These are phyloP conservation scores for Lepidotrigona ventralis DNA, from an alignment of 1,140 invertebrate genomes.

Conservation along the genomic window DNA sequence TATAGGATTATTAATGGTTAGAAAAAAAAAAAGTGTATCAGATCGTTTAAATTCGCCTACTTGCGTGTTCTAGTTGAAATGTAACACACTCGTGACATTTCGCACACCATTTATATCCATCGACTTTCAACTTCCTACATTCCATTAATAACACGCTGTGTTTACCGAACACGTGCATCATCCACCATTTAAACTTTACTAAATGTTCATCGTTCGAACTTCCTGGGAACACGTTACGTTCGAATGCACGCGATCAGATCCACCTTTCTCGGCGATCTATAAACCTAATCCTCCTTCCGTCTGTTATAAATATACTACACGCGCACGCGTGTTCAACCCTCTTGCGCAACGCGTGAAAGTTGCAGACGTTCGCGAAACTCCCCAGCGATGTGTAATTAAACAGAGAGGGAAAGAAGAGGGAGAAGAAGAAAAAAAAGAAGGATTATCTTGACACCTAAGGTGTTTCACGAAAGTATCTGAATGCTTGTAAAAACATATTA, in stretches of 20 bases:
- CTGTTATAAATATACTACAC: background rate
- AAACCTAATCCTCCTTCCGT: background rate
- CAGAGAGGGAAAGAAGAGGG: too few relatives aligned
- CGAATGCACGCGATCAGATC: background rate
- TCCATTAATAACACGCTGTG: background rate
- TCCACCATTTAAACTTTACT: background rate
- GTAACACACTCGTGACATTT: background rate
- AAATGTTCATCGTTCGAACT: background rate
- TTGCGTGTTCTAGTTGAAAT: background rate
- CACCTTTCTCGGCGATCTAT: background rate
- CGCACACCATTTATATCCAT: too few relatives aligned
- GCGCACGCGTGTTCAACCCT: background rate
- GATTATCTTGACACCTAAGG: background rate
- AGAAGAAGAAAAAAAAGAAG: background rate
- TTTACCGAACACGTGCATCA: too few relatives aligned
- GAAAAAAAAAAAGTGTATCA: background rate
- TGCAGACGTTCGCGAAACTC: background rate
- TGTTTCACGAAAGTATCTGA: background rate
- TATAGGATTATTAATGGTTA: background rate
- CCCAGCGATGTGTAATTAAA: slow-evolving; percentile 17
- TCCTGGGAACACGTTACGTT: background rate
- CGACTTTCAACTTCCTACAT: background rate
- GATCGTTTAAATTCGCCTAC: background rate
- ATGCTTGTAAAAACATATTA: background rate
- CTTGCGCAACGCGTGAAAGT: slow-evolving; percentile 8